phyloP scores from a whole-genome alignment of 1,140 invertebrate genomes.

The Mylabris phalerata region DNA sequence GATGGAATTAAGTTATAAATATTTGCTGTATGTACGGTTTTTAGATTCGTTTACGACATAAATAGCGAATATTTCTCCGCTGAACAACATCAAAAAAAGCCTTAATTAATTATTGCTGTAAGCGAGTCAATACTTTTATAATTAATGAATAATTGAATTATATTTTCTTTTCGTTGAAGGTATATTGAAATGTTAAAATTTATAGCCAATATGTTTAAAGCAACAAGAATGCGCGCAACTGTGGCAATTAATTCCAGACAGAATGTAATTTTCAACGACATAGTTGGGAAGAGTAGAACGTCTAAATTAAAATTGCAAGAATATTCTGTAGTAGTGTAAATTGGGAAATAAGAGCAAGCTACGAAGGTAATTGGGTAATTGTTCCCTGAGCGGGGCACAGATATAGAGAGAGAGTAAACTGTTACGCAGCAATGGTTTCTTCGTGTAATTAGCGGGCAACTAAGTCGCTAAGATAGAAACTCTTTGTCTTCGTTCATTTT shows the following conservation, averaged over 20 bases:
- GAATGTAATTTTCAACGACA: constrained; percentile 5
- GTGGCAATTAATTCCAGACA: constrained; percentile 13
- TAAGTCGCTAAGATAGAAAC: constrained; percentile 24
- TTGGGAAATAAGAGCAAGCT: constrained; percentile 19
- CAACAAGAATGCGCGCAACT: neutral
- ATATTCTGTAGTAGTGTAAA: constrained; percentile 9
- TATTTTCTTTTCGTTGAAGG: too few species aligned
- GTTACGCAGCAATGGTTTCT: constrained; percentile 33
- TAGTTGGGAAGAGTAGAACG: neutral
- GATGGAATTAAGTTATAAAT: too few species aligned
- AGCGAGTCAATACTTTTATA: too few species aligned
- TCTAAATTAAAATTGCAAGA: constrained; percentile 14
- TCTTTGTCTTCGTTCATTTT: constrained; percentile 11
- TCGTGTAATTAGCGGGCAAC: constrained; percentile 31
- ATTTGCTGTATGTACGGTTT: too few species aligned
- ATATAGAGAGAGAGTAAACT: constrained; percentile 15
- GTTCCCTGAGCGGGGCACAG: constrained; percentile 21
- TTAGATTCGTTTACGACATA: too few species aligned
- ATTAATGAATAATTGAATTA: too few species aligned
- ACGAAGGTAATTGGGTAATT: constrained; percentile 31
- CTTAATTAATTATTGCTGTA: too few species aligned
- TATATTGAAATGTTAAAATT: too few species aligned
- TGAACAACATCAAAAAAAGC: too few species aligned
- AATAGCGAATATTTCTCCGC: too few species aligned
- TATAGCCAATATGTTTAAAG: too few species aligned